Conservation (phyloP, 2,113 vertebrate species). For the Pomatostomus ruficeps region DNA sequence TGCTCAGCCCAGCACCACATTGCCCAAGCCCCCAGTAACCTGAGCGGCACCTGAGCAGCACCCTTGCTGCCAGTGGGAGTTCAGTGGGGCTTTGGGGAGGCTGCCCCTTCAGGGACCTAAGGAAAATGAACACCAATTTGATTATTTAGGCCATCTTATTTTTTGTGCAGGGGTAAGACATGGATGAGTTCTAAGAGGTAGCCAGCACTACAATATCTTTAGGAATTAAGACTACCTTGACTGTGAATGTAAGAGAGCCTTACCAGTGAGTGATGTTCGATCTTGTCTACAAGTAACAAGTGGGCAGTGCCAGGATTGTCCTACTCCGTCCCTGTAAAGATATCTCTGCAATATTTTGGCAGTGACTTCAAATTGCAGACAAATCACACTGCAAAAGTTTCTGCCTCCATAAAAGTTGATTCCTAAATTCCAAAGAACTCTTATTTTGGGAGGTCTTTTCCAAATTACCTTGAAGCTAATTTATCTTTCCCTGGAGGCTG, state of each 20-base stretch:
- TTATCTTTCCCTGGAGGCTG: background rate
- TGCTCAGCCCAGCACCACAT: background rate
- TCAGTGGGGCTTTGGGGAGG: background rate
- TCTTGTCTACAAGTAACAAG: background rate
- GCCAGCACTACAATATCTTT: background rate
- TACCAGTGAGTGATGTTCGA: background rate
- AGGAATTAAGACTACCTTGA: background rate
- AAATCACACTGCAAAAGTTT: background rate
- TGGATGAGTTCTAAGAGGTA: background rate
- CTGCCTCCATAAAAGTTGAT: background rate
- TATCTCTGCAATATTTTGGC: background rate
- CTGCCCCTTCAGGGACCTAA: background rate
- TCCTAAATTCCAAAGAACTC: background rate
- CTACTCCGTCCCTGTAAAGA: background rate
- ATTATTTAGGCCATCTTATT: background rate
- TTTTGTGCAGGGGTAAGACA: background rate
- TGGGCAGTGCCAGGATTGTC: background rate
- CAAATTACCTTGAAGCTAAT: background rate
- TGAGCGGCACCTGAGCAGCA: background rate
- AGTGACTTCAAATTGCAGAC: background rate
- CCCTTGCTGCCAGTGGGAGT: rapidly evolving
- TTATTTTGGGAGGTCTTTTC: background rate
- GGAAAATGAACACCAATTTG: background rate
- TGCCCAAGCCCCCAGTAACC: background rate
- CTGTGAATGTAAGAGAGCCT: background rate